Evolutionary conservation across 2,113 vertebrate genomes (phyloP).

Genomic region (Lepidothrix coronata): DNA sequence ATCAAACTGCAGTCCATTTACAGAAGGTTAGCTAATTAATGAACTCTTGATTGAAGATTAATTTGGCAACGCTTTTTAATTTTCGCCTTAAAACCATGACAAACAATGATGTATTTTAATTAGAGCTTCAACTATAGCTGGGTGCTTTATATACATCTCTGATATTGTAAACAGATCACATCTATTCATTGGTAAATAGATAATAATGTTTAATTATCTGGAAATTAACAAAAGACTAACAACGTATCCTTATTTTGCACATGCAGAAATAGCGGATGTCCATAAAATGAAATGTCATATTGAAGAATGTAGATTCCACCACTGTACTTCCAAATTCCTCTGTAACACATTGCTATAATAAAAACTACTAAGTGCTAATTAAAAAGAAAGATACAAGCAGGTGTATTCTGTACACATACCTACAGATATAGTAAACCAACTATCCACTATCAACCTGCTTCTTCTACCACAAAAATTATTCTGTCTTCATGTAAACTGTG

Average conservation of each 20-base stretch:
- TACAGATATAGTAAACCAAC: not conserved
- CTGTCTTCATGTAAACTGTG: not conserved
- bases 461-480: constrained; percentile 13
- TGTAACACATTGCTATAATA: constrained; percentile 12
- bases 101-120: constrained; percentile 69
- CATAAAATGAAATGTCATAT: constrained; percentile 26
- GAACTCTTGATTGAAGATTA: constrained; percentile 75
- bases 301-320: not conserved
- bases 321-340: not conserved
- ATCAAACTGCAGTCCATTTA: constrained; percentile 72
- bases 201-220: constrained; percentile 67
- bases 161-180: constrained; percentile 68
- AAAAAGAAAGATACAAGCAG: not conserved
- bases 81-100: constrained; percentile 72
- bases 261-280: constrained; percentile 10
- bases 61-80: constrained; percentile 74
- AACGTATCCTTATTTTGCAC: constrained; percentile 47
- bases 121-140: constrained; percentile 49
- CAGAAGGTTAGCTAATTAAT: constrained; percentile 75
- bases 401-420: not conserved
- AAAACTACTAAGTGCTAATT: not conserved
- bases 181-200: constrained; percentile 65
- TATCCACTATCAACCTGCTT: not conserved
- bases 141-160: constrained; percentile 36
- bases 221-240: constrained; percentile 66